Conservation (phyloP, 1,140 invertebrate species). For the Drosophila varians region DNA sequence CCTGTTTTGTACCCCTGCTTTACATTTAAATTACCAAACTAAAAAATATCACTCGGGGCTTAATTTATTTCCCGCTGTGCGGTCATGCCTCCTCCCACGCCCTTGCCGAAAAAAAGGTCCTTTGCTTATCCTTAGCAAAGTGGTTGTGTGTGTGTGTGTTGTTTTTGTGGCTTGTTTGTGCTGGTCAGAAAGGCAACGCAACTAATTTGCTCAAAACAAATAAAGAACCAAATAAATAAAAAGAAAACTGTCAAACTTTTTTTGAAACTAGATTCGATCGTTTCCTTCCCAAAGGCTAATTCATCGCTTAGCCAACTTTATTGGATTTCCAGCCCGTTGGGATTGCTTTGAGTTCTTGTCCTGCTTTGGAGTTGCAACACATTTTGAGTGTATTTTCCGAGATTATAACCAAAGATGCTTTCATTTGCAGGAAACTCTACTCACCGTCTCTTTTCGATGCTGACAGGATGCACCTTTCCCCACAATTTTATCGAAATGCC, state of each 20-base stretch:
- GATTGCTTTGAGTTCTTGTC: constrained; percentile 4
- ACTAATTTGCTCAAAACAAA: constrained; percentile 59
- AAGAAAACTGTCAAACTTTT: constrained; percentile 27
- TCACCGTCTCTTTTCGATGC: constrained; percentile 14
- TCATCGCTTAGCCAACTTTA: constrained; percentile 25
- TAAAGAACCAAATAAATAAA: constrained; percentile 37
- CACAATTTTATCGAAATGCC: constrained; percentile 5
- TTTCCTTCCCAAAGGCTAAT: constrained; percentile 31
- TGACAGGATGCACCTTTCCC: constrained; percentile 9
- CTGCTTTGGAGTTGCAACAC: constrained; percentile 2
- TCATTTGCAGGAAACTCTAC: constrained; percentile 6
- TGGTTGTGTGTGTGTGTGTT: constrained; percentile 31
- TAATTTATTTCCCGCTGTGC: constrained; percentile 48
- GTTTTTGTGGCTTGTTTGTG: constrained; percentile 46
- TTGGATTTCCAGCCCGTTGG: constrained; percentile 6
- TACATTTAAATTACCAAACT: constrained; percentile 74
- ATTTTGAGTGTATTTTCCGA: constrained; percentile 7
- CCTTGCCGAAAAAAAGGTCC: constrained; percentile 53
- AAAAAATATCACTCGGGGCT: constrained; percentile 57
- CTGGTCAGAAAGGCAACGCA: constrained; percentile 61
- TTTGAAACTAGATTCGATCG: constrained; percentile 16
- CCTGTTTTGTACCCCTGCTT: constrained; percentile 27
- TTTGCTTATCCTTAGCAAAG: constrained; percentile 3
- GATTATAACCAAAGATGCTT: constrained; percentile 6
- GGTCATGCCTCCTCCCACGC: neutral